phyloP scores from a whole-genome alignment of 2,888 invertebrate species.

The Vannuccia rotundouncinata region DNA sequence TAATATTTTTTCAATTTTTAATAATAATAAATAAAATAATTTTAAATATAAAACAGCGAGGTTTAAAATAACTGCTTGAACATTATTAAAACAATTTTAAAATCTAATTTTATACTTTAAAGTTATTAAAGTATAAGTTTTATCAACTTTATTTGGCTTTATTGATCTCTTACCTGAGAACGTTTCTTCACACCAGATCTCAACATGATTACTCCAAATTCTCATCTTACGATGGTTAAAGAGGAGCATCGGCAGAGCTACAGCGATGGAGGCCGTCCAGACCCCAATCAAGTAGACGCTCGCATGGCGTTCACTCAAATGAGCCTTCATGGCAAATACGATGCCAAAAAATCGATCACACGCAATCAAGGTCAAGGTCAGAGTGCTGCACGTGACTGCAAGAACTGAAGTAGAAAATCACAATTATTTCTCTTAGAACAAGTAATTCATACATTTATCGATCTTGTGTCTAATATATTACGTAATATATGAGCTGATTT shows the following conservation, averaged over 20 bases:
- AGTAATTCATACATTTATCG: too few species aligned
- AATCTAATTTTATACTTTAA: not conserved
- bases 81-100: not conserved
- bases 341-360: constrained; percentile 77
- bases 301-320: constrained; percentile 64
- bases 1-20: too few species aligned
- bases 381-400: constrained; percentile 69
- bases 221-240: constrained; percentile 61
- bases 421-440: too few species aligned
- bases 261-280: constrained; percentile 65
- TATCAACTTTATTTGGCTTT: not conserved
- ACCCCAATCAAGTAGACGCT: constrained; percentile 64
- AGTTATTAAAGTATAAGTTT: not conserved
- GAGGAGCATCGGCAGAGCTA: constrained; percentile 60
- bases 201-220: constrained; percentile 69
- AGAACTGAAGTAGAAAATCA: too few species aligned
- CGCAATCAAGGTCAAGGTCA: constrained; percentile 70
- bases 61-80: not conserved
- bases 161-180: constrained; percentile 44
- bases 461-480: too few species aligned
- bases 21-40: too few species aligned
- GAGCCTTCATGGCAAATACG: constrained; percentile 66
- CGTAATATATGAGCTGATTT: too few species aligned
- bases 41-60: not conserved
- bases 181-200: constrained; percentile 68